Evolutionary conservation across 2,888 invertebrate genomes (phyloP).

Genomic region (Ischnus inquisitorius): DNA sequence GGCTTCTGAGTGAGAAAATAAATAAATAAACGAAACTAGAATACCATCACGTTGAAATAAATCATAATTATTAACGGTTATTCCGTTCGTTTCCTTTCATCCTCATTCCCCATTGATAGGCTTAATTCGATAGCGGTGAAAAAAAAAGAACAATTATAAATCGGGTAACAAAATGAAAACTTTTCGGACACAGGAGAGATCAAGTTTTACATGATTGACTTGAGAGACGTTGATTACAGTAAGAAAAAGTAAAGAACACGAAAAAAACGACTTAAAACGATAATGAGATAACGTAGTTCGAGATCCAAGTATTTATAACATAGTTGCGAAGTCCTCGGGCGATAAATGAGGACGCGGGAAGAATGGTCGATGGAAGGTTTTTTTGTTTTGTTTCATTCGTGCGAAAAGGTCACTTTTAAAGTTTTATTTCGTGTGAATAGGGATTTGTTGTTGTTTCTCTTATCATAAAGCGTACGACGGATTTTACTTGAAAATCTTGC

Average conservation of each 20-base stretch:
- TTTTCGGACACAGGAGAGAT: constrained; percentile 15
- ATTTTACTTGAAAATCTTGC: constrained; percentile 98
- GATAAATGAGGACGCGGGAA: constrained; percentile 41
- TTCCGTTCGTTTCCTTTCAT: neutral
- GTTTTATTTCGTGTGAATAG: constrained; percentile 80
- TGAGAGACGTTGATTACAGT: constrained; percentile 51
- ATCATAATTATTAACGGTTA: constrained; percentile 56
- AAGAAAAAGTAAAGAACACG: constrained; percentile 44
- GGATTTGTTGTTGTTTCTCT: constrained; percentile 72
- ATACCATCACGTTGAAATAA: constrained; percentile 46
- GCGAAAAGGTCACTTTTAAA: constrained; percentile 58
- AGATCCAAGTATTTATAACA: constrained; percentile 37
- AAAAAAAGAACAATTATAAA: constrained; percentile 7
- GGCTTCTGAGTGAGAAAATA: constrained; percentile 89
- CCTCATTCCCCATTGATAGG: neutral
- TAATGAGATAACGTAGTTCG: constrained; percentile 24
- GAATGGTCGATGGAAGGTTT: constrained; percentile 59
- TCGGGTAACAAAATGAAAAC: constrained; percentile 15
- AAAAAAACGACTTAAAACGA: constrained; percentile 37
- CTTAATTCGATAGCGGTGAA: neutral
- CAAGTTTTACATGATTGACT: constrained; percentile 42
- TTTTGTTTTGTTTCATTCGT: constrained; percentile 64
- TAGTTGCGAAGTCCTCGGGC: constrained; percentile 20
- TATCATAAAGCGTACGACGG: constrained; percentile 75
- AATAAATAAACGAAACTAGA: neutral